A percentile compares a stretch with the other conserved stretches of the same genome.
Evolutionary conservation across 2,797 vertebrate genomes (phyloP).

Genomic region (Yasuhikotakia modesta): DNA sequence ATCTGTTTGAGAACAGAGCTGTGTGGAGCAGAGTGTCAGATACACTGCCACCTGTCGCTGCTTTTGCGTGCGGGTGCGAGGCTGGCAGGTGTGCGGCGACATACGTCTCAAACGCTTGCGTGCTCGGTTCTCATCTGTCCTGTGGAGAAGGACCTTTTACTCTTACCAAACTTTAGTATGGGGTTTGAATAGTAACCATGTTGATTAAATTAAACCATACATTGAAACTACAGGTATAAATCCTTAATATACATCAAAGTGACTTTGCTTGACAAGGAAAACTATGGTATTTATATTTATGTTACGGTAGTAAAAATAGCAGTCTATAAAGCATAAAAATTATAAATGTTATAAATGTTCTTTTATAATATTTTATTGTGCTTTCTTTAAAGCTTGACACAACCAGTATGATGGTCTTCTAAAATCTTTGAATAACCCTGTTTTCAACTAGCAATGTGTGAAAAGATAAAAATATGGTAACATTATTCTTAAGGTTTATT

Average conservation of each 20-base stretch:
- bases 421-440: background rate
- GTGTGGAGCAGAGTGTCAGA: background rate
- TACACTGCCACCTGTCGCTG: background rate
- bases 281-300: background rate
- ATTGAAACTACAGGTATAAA: no score
- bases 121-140: constrained; percentile 17
- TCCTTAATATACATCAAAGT: no score
- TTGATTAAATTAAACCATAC: background rate
- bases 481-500: background rate
- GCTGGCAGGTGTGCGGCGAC: constrained; percentile 13
- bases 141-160: no score
- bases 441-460: background rate
- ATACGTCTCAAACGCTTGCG: constrained; percentile 27
- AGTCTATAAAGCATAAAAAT: no score
- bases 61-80: constrained; percentile 25
- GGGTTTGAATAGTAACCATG: background rate
- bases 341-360: no score
- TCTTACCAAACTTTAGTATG: background rate
- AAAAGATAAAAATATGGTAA: background rate
- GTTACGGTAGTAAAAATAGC: background rate
- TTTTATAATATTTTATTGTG: no score
- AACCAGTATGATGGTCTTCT: no score
- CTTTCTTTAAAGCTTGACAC: no score
- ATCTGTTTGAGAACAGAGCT: constrained; percentile 6
- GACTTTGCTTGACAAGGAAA: background rate